Base-by-base conservation (phyloP, 2,113 vertebrate species). In the Gulo gulo region DNA sequence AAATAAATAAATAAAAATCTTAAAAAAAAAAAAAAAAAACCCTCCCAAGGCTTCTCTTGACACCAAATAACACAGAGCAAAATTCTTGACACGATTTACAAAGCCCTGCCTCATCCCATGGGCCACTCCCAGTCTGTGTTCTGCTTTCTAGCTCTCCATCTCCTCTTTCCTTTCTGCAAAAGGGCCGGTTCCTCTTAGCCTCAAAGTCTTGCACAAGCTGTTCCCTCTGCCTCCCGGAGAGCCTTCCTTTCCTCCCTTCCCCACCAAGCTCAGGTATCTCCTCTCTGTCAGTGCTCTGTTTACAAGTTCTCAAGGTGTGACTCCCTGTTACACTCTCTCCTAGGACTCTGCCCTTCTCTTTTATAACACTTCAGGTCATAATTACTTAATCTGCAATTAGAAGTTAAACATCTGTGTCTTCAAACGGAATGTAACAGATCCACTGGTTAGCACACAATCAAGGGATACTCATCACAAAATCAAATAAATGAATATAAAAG, bases 51-150 rank as follows among this genome's bases (percentile, higher is more conserved):
- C 36, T 63, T 34, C 20, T 88, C 13, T 82, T 89, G n/a, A 31
- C 34, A 55, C 0, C 21, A 67, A 59, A 45, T n/a, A 52, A 45
- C 65, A 88, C 21, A 42, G 7, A 55, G 4, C 18, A 29, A 65
- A 34, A 71, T 59, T 24, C 6, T 55, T 29, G 6, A 15, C 4
- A 78, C 4, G 4, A 5, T 71, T 52, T 63, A 8, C 13, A 21
- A 14, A 84, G 13, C 36, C 61, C 14, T 31, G 6, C 0, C 26
- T 14, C 21, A 29, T 86, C 6, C 10, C 21, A 3, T 16, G 1
- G 3, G 12, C 6, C 13, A 11, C 26, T n/a, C 15, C n/a, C 1
- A 45, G 6, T 29, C 21, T 2, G 9, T 0, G 1, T 21, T 87
- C 18, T 29, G 14, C 6, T 69, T 52, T 52, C 31, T 47, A 24